phyloP scores from a whole-genome alignment of 30 jellyfish, hydroid and myxozoan genomes.

The Pseudorhiza aurosa region DNA sequence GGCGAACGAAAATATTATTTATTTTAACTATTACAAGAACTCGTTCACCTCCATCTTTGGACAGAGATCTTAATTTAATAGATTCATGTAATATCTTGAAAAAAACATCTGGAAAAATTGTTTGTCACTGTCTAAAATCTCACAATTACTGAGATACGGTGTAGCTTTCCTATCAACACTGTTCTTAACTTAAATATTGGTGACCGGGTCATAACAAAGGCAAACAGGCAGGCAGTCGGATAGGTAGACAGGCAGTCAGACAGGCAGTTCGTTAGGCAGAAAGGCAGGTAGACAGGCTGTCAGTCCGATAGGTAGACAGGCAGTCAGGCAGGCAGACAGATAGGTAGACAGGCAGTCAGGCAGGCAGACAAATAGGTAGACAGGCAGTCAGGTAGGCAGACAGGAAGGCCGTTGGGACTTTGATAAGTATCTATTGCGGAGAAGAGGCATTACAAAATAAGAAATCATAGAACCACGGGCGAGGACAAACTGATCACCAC shows the following conservation, averaged over 20 bases:
- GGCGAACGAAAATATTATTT: background rate
- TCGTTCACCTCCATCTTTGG: background rate
- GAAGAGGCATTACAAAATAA: too few relatives aligned
- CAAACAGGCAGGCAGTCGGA: background rate
- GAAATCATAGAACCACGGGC: too few relatives aligned
- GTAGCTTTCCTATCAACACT: too few relatives aligned
- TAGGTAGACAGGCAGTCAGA: background rate
- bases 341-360: too few relatives aligned
- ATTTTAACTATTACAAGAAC: background rate
- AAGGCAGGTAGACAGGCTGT: background rate
- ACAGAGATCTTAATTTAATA: background rate
- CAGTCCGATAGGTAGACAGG: background rate
- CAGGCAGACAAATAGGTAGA: too few relatives aligned
- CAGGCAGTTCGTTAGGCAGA: background rate
- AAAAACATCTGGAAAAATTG: constrained; percentile 1
- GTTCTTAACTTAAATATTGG: too few relatives aligned
- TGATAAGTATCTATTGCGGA: too few relatives aligned
- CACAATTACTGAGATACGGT: background rate
- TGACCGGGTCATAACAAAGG: too few relatives aligned
- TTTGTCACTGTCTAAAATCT: background rate
- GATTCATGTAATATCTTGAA: background rate
- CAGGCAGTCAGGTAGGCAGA: too few relatives aligned
- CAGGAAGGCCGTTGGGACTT: too few relatives aligned
- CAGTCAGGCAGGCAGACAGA: constrained; percentile 5
- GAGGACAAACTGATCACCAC: too few relatives aligned